These are phyloP conservation scores for Salvelinus alpinus DNA, from an alignment of 2,113 vertebrate genomes.

Conservation along the genomic window DNA sequence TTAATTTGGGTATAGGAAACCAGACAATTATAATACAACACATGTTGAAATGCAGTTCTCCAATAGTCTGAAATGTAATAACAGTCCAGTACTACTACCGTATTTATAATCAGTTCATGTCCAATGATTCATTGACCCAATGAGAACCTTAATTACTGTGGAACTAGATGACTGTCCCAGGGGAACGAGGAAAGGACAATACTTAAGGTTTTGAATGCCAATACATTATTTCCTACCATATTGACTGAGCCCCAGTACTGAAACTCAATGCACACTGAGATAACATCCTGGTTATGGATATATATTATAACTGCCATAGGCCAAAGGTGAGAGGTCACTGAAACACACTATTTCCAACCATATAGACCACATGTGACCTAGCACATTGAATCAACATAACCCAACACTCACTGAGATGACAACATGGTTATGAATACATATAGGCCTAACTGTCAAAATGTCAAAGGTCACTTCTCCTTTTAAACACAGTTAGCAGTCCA, in stretches of 20 bases:
- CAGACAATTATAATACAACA: not conserved
- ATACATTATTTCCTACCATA: not conserved
- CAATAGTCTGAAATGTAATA: not conserved
- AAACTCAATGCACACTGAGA: slow-evolving; percentile 37
- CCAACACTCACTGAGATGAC: too few species aligned
- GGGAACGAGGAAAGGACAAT: not conserved
- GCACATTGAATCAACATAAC: too few species aligned
- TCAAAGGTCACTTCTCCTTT: slow-evolving; percentile 49
- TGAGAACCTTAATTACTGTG: not conserved
- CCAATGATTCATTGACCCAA: not conserved
- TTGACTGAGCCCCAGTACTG: slow-evolving; percentile 13
- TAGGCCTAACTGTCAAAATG: not conserved
- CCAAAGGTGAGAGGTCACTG: slow-evolving; percentile 31
- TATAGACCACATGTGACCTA: too few species aligned
- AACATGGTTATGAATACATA: too few species aligned
- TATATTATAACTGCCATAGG: slow-evolving; percentile 29
- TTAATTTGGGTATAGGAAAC: too few species aligned
- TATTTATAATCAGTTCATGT: not conserved
- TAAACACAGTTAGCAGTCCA: not conserved
- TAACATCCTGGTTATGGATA: slow-evolving; percentile 42
- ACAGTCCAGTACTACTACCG: not conserved
- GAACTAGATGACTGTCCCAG: not conserved
- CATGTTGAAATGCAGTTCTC: not conserved
- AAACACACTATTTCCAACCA: too few species aligned
- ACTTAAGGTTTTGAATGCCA: slow-evolving; percentile 25